A percentile compares a stretch with the other conserved stretches of the same genome.
Evolutionary conservation across 92 coral and sea anemone genomes (phyloP).

Genomic region (Palythoa grandiflora): DNA sequence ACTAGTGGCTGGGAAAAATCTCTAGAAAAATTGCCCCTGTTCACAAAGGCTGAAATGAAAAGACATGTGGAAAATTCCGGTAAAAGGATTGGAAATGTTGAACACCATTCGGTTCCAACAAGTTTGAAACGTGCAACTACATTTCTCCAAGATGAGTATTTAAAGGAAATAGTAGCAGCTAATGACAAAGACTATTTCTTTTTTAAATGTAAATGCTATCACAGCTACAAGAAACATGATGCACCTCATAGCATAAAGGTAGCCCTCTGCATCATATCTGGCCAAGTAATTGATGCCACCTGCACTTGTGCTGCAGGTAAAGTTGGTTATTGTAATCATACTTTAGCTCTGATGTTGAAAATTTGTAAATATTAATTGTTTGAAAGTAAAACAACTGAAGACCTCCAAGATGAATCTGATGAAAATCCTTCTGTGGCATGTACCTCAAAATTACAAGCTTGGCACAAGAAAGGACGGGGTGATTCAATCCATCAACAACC

Average conservation of each 20-base stretch:
- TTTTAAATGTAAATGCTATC: constrained; percentile 52
- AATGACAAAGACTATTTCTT: constrained; percentile 44
- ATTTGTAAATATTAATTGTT: constrained; percentile 55
- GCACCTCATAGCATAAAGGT: constrained; percentile 29
- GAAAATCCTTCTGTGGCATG: constrained; percentile 50
- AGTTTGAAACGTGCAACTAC: constrained; percentile 45
- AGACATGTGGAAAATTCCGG: constrained; percentile 10
- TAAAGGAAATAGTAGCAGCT: constrained; percentile 43
- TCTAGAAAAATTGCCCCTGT: constrained; percentile 13
- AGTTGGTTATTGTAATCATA: constrained; percentile 30
- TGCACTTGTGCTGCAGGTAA: constrained; percentile 9
- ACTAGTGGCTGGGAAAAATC: neutral
- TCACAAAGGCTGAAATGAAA: constrained; percentile 11
- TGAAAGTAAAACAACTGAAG: constrained; percentile 56
- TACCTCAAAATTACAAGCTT: constrained; percentile 54
- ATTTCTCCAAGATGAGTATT: constrained; percentile 12
- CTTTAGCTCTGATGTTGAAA: constrained; percentile 57
- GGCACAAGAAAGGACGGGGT: constrained; percentile 52
- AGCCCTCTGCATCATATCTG: constrained; percentile 52
- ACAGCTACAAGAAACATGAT: constrained; percentile 31
- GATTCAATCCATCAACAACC: constrained; percentile 49
- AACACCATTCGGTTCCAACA: constrained; percentile 42
- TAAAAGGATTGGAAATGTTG: constrained; percentile 40
- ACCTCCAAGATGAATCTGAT: constrained; percentile 44
- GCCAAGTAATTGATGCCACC: constrained; percentile 49